Percentiles rank a stretch among this genome's conserved stretches.
Conservation (phyloP, 2,113 vertebrate species). For the Ellobius talpinus region DNA sequence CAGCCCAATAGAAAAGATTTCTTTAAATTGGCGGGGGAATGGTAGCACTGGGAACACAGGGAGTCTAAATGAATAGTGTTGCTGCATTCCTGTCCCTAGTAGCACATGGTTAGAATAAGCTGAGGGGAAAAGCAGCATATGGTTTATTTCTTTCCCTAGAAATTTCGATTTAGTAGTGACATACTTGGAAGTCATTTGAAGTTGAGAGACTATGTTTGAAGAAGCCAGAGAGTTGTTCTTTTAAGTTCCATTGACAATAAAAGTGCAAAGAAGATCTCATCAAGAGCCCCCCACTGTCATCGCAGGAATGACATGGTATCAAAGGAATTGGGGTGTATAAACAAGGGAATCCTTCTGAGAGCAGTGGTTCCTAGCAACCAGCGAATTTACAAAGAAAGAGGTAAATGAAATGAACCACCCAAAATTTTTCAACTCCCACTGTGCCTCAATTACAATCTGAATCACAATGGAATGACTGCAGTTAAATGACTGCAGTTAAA, state of each 20-base stretch:
- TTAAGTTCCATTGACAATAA: constrained; percentile 61
- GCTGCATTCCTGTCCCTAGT: constrained; percentile 52
- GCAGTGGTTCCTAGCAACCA: neutral
- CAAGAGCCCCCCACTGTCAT: neutral
- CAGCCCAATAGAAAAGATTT: constrained; percentile 40
- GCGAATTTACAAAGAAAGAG: constrained; percentile 45
- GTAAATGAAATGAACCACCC: constrained; percentile 27
- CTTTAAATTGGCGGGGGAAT: constrained; percentile 63
- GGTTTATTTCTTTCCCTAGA: constrained; percentile 76
- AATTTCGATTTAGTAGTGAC: constrained; percentile 67
- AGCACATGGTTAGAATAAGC: constrained; percentile 79
- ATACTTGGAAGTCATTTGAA: constrained; percentile 71
- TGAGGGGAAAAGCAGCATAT: constrained; percentile 70
- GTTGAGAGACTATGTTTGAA: constrained; percentile 35
- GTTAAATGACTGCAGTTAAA: constrained; percentile 15
- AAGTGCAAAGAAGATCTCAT: constrained; percentile 33
- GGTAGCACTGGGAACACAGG: constrained; percentile 11
- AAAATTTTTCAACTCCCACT: constrained; percentile 12
- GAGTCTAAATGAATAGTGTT: constrained; percentile 70
- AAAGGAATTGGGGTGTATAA: constrained; percentile 36
- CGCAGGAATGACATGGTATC: neutral
- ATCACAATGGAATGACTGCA: neutral
- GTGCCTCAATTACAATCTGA: constrained; percentile 27
- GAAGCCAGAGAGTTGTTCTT: constrained; percentile 43
- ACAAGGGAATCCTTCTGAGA: neutral